Base-by-base conservation (phyloP, 2,113 vertebrate genomes). In the Antigone vipio region DNA sequence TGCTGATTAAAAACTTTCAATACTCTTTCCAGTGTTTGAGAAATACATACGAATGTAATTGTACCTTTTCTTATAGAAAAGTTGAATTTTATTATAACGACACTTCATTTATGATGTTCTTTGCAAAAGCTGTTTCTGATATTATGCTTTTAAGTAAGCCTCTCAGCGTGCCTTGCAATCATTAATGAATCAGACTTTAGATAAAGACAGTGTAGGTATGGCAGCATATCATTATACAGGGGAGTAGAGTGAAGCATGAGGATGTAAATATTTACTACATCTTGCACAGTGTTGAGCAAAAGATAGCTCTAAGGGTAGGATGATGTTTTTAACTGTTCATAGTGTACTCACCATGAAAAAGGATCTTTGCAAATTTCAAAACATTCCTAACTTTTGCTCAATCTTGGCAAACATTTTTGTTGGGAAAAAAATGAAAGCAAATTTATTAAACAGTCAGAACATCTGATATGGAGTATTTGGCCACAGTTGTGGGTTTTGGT, bases 141-240 rank as follows among this genome's bases (percentile, higher is more conserved):
- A 90, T 62, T 88, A 80, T 42, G 72, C 83, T 96, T 93, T 81
- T 78, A 92, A 92, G 85, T 84, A 88, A 95, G 64, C 60, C 32
- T 84, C 83, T 95, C 68, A 15, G 83, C 71, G 83, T 81, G 88
- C 85, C 79, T 97, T 86, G 71, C 78, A 84, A 78, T 95, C 88
- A 64, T 89, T 92, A 95, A 92, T 96, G 93, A 96, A 93, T 95
- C 91, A 96, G 92, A 79, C 56, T 76, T 90, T 74, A 96, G 78
- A 88, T 92, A 93, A 93, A 94, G 92, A 88, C 76, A 90, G 76
- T 92, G 85, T 92, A 95, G 69, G 44, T 90, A 94, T 95, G 96
- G 95, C 95, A 97, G 93, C 92, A 67, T 96, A 94, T 95, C 83
- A 93, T 97, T 95, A 96, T 68, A 92, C 83, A 93, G 68, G 49